Evolutionary conservation across 2,888 invertebrate species (phyloP).

Genomic region (Ophion ventricosus): DNA sequence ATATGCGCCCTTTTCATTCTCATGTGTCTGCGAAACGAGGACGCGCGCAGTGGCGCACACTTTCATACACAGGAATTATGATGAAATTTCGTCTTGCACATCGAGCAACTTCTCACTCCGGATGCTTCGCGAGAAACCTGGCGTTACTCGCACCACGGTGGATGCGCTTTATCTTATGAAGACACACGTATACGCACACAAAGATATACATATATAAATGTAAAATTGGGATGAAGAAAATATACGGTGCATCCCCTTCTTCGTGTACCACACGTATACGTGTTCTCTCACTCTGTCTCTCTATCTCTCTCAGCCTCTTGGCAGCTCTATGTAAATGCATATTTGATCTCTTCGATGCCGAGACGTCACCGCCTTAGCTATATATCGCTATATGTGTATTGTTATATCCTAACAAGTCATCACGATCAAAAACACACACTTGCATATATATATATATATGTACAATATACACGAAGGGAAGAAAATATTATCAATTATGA

Average conservation of each 20-base stretch:
- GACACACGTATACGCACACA: neutral
- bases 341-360: conserved; percentile 56
- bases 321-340: conserved; percentile 60
- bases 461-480: neutral
- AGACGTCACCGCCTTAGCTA: conserved; percentile 35
- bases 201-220: conserved; percentile 19
- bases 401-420: neutral
- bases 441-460: neutral
- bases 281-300: conserved; percentile 26
- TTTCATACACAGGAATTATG: conserved; percentile 48
- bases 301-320: conserved; percentile 43
- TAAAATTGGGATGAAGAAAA: conserved; percentile 24
- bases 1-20: conserved; percentile 24
- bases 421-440: neutral
- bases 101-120: conserved; percentile 59
- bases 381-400: conserved; percentile 23
- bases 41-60: conserved; percentile 16
- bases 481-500: neutral
- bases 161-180: conserved; percentile 20
- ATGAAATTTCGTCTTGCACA: conserved; percentile 64
- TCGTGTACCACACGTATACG: conserved; percentile 53
- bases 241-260: conserved; percentile 11
- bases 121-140: conserved; percentile 21
- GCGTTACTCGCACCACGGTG: conserved; percentile 24
- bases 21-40: conserved; percentile 50